phyloP scores from a whole-genome alignment of 1,140 invertebrate genomes.

The Trichogramma pretiosum region DNA sequence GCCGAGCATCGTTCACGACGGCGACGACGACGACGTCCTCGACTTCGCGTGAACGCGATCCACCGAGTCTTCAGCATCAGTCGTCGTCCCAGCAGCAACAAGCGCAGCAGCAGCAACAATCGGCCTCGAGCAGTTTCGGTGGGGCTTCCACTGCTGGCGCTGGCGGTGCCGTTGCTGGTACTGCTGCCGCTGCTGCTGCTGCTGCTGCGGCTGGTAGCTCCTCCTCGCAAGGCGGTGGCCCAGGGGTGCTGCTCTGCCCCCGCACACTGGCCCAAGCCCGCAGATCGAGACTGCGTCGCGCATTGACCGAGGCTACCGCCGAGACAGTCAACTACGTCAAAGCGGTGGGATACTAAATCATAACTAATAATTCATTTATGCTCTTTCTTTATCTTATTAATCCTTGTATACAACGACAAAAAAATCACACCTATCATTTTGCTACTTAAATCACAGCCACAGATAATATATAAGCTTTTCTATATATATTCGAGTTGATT shows the following conservation, averaged over 20 bases:
- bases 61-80: not conserved
- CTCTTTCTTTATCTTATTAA: no score
- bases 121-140: constrained; percentile 26
- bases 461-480: no score
- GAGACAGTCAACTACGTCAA: constrained; percentile 79
- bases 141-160: constrained; percentile 29
- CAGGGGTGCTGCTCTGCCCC: constrained; percentile 78
- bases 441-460: no score
- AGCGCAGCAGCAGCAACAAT: not conserved
- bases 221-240: constrained; percentile 31
- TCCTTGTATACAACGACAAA: no score
- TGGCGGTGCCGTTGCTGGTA: no score
- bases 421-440: no score
- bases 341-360: constrained; percentile 78
- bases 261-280: constrained; percentile 77
- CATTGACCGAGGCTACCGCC: constrained; percentile 78
- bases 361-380: no score
- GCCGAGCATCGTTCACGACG: constrained; percentile 42
- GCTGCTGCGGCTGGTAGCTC: constrained; percentile 11
- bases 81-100: constrained; percentile 4
- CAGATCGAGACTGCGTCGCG: constrained; percentile 68
- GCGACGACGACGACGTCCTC: constrained; percentile 37
- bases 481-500: no score
- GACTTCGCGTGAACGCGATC: constrained; percentile 15
- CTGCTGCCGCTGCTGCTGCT: no score